Percentiles rank a stretch among this genome's conserved stretches.
Conservation (phyloP, 2,113 vertebrate genomes). For the Struthidea cinerea region DNA sequence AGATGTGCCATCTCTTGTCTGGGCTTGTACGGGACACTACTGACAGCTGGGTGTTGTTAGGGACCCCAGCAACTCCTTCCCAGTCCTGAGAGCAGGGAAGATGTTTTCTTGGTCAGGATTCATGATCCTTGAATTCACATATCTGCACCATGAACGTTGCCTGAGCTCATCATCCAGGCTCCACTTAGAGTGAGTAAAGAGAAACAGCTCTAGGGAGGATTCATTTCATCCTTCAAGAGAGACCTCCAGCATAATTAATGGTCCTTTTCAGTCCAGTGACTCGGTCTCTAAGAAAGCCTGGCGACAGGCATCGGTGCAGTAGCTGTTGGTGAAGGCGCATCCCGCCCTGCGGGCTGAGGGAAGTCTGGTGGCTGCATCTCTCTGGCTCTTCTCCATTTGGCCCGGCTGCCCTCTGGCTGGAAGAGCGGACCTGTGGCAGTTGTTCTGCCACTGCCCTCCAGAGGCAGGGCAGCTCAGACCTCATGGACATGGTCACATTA, state of each 20-base stretch:
- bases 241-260: background rate
- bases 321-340: background rate
- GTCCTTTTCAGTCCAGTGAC: background rate
- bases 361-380: background rate
- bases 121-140: background rate
- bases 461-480: background rate
- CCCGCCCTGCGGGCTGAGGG: background rate
- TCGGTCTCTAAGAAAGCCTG: background rate
- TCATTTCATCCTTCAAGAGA: background rate
- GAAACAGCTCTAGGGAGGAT: background rate
- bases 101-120: background rate
- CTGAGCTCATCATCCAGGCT: background rate
- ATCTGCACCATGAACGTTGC: background rate
- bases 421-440: background rate
- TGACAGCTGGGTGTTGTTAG: background rate
- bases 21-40: background rate
- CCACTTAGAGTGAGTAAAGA: background rate
- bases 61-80: background rate
- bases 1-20: background rate
- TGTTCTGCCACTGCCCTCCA: background rate
- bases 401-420: background rate
- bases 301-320: accelerated
- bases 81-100: background rate
- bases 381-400: background rate
- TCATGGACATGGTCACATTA: accelerated